Evolutionary conservation across 2,888 invertebrate species (phyloP).

Genomic region (Microplitis manilae): DNA sequence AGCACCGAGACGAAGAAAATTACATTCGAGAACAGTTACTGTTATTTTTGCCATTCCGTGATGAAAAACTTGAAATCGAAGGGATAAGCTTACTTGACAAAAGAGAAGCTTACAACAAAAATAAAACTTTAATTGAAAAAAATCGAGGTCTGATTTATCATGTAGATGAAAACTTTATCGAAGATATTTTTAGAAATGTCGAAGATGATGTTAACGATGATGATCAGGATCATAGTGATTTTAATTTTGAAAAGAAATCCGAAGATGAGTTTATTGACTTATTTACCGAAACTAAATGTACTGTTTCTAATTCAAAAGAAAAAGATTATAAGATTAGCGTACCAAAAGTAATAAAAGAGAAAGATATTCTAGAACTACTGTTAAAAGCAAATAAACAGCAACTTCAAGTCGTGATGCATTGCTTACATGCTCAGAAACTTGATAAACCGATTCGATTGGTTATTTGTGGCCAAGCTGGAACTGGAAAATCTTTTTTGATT

Average conservation of each 20-base stretch:
- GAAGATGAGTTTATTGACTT: constrained; percentile 3
- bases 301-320: background rate
- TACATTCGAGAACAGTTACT: constrained; percentile 28
- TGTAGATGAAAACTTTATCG: constrained; percentile 1
- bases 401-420: constrained; percentile 6
- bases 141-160: constrained; percentile 11
- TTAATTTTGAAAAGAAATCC: background rate
- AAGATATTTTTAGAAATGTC: constrained; percentile 2
- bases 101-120: background rate
- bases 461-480: background rate
- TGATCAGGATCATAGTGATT: background rate
- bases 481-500: too few species aligned
- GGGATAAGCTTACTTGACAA: constrained; percentile 1
- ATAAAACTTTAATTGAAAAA: background rate
- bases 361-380: constrained; percentile 6
- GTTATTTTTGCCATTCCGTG: constrained; percentile 12
- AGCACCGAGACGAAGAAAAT: background rate
- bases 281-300: background rate
- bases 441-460: constrained; percentile 7
- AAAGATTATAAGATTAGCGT: constrained; percentile 15
- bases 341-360: constrained; percentile 10
- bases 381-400: background rate
- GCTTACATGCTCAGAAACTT: constrained; percentile 17
- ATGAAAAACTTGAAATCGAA: background rate
- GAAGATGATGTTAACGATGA: background rate